These are phyloP conservation scores for Phaethon lepturus DNA, from an alignment of 2,113 vertebrate genomes.

Conservation along the genomic window DNA sequence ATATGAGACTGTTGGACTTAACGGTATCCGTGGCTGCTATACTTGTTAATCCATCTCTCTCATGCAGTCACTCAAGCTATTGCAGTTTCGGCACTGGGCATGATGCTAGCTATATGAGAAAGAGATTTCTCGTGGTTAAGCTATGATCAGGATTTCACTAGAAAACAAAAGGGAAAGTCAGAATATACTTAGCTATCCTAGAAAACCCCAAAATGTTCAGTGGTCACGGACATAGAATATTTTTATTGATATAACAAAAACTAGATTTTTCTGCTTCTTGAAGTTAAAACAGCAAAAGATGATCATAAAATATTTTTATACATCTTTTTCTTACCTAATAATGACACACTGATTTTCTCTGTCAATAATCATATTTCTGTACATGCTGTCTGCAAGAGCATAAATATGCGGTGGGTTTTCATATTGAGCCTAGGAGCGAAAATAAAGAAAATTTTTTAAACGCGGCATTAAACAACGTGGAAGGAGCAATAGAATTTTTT, in stretches of 20 bases:
- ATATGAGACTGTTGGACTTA: not conserved
- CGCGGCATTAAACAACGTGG: not conserved
- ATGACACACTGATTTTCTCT: constrained; percentile 98
- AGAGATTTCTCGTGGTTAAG: not conserved
- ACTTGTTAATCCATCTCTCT: not conserved
- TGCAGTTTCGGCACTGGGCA: not conserved
- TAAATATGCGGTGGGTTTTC: constrained; percentile 99
- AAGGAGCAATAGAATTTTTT: not conserved
- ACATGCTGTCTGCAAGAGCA: constrained; percentile 96
- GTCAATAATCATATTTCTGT: constrained; percentile 99
- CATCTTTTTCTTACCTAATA: constrained; percentile 86
- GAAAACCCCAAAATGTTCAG: not conserved
- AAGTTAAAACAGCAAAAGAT: not conserved
- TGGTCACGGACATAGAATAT: not conserved
- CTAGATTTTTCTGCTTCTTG: not conserved
- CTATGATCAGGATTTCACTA: not conserved
- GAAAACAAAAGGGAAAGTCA: not conserved
- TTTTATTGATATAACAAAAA: not conserved
- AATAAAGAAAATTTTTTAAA: not conserved
- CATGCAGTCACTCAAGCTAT: not conserved
- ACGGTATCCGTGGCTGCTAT: not conserved
- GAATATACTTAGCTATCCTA: not conserved
- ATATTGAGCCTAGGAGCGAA: constrained; percentile 88
- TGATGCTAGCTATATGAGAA: not conserved
- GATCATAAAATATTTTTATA: not conserved